phyloP scores from a whole-genome alignment of 2,113 vertebrate genomes.

The Piprites chloris region DNA sequence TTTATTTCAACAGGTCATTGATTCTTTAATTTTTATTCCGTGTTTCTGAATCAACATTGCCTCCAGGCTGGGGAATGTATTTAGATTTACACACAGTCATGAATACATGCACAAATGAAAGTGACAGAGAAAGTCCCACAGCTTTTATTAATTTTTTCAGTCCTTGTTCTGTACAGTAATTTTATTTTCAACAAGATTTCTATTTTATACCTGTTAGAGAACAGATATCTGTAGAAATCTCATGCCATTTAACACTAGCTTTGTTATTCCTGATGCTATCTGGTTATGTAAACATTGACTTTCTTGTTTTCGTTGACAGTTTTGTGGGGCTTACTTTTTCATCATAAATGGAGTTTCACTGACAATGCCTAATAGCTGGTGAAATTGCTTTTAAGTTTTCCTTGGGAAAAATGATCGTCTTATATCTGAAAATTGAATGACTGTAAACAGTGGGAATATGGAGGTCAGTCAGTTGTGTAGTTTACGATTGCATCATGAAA shows the following conservation, averaged over 20 bases:
- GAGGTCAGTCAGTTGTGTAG: background rate
- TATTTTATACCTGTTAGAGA: conserved; percentile 11
- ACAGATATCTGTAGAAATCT: conserved; percentile 34
- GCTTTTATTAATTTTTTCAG: conserved; percentile 55
- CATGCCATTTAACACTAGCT: conserved; percentile 30
- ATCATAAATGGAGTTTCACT: conserved; percentile 11
- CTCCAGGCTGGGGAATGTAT: background rate
- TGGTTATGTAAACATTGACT: conserved; percentile 7
- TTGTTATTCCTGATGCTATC: conserved; percentile 28
- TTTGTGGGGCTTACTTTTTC: conserved; percentile 46
- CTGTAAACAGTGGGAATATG: background rate
- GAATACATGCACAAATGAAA: background rate
- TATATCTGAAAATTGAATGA: background rate
- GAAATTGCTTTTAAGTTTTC: background rate
- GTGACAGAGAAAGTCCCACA: background rate
- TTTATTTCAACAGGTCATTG: conserved; percentile 3
- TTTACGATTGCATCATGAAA: background rate
- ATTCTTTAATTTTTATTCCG: conserved; percentile 4
- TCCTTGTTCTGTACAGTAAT: conserved; percentile 36
- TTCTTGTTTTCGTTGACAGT: conserved; percentile 42
- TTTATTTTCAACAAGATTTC: conserved; percentile 14
- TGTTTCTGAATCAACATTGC: conserved; percentile 5
- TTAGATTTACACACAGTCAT: background rate
- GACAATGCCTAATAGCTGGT: conserved; percentile 26
- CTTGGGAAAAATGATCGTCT: background rate